Evolutionary conservation across 2,113 vertebrate species (phyloP).

Genomic region (Colaptes auratus): DNA sequence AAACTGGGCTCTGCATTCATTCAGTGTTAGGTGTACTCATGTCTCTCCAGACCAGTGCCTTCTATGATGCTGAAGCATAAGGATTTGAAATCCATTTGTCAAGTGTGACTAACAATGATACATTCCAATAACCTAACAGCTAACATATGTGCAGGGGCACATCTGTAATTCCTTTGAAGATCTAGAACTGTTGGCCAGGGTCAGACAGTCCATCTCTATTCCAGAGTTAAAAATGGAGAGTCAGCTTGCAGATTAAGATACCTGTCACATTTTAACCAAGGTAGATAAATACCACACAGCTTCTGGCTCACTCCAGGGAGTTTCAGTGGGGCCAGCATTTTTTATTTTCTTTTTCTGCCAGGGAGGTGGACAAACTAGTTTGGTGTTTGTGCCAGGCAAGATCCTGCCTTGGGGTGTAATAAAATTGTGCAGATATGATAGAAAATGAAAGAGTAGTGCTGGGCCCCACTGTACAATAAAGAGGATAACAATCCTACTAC

Average conservation of each 20-base stretch:
- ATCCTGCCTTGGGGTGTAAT: not conserved
- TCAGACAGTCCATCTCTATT: not conserved
- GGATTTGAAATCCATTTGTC: not conserved
- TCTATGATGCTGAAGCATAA: not conserved
- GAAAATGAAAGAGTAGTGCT: not conserved
- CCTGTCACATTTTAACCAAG: not conserved
- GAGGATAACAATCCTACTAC: not conserved
- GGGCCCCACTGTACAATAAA: not conserved
- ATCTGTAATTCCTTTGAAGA: not conserved
- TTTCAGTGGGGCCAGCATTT: not conserved
- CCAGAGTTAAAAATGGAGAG: not conserved
- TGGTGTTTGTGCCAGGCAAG: not conserved
- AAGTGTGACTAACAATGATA: not conserved
- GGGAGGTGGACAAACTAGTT: not conserved
- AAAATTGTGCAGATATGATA: not conserved
- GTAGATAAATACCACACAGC: too few species aligned
- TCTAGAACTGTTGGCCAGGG: not conserved
- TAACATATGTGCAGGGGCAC: not conserved
- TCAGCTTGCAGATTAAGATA: not conserved
- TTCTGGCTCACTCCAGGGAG: too few species aligned
- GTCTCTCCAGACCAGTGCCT: not conserved
- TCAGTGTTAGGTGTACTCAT: not conserved
- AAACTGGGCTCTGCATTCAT: not conserved
- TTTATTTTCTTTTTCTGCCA: not conserved
- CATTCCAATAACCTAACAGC: not conserved